Evolutionary conservation across 2,797 vertebrate species (phyloP), one percentile per base, ranked within the genome.

Genomic region (Gobio occitaniae): DNA sequence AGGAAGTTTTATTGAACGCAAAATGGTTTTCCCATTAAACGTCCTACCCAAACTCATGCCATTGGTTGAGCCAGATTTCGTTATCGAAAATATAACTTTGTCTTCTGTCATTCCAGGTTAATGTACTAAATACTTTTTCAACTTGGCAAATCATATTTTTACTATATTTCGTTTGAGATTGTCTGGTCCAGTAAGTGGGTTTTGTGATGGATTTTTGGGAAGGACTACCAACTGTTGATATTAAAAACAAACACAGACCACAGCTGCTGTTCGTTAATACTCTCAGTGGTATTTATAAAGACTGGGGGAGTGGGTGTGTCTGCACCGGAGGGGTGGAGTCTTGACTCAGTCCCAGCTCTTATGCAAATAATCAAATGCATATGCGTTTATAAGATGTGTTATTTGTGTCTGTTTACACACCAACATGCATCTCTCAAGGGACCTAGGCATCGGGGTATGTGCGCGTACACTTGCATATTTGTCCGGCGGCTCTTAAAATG

Each of bases 241-340:
- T 78, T 86, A 81, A 78, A 29, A 84, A 47, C 29, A n/a, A 68
- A 69, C 72, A 78, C 86, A 17, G 78, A 84, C 65, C 66, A 69
- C 79, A 66, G 87, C 90, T 90, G 91, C 90, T 87, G 87, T 86
- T 89, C 87, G 90, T 92, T 91, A 86, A 83, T 86, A 80, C 79
- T 84, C 80, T 72, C 83, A 87, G 56, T 41, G 63, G 71, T 90
- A 84, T 87, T 87, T 88, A 85, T 81, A 84, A 56, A 70, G 86
- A 88, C 84, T 48, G 29, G 65, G 65, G 72, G 63, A 61, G 80
- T 86, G 81, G 74, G 84, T 75, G 82, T 90, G 87, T 89, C 84
- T 63, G 89, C 87, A 78, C 56, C 32, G 52, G 87, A 89, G 86
- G 81, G 86, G 86, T 59, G 89, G 87, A 85, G 47, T 91, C n/a